Percentiles rank a stretch among this genome's conserved stretches.
These are phyloP conservation scores for Propithecus coquereli DNA, from an alignment of 2,113 vertebrate genomes.

Conservation along the genomic window DNA sequence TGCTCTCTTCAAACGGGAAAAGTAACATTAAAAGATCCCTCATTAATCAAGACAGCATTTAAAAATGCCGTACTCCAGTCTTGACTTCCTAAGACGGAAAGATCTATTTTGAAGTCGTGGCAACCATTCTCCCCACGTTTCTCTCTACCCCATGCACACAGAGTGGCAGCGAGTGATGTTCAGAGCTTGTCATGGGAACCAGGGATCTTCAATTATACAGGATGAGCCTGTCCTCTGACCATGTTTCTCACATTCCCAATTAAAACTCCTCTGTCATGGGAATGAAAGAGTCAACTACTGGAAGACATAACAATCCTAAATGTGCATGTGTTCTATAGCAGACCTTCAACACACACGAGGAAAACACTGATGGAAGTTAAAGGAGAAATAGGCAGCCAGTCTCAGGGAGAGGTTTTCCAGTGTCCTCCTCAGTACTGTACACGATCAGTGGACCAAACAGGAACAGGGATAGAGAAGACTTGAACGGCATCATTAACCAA, in stretches of 20 bases:
- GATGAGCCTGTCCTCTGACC: too few species aligned
- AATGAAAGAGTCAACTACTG: too few species aligned
- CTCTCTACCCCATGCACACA: neutral
- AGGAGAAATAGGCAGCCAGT: neutral
- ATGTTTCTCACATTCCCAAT: too few species aligned
- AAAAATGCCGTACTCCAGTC: too few species aligned
- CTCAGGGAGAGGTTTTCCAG: neutral
- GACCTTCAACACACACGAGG: too few species aligned
- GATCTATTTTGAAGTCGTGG: too few species aligned
- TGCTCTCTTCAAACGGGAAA: neutral
- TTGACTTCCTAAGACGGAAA: neutral
- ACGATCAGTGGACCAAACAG: rapidly evolving
- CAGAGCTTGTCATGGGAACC: neutral
- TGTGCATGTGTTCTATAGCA: too few species aligned
- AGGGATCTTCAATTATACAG: too few species aligned
- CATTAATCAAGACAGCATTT: neutral
- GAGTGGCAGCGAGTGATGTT: too few species aligned
- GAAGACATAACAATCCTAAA: too few species aligned
- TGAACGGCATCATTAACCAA: neutral
- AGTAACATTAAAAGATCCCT: too few species aligned
- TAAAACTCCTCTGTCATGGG: too few species aligned
- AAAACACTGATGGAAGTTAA: neutral
- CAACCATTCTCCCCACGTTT: neutral
- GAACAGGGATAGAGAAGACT: neutral
- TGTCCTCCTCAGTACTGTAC: neutral